Evolutionary conservation across 1,140 invertebrate genomes (phyloP), one percentile per base, ranked within the genome.

Genomic region (Polyergus mexicanus): DNA sequence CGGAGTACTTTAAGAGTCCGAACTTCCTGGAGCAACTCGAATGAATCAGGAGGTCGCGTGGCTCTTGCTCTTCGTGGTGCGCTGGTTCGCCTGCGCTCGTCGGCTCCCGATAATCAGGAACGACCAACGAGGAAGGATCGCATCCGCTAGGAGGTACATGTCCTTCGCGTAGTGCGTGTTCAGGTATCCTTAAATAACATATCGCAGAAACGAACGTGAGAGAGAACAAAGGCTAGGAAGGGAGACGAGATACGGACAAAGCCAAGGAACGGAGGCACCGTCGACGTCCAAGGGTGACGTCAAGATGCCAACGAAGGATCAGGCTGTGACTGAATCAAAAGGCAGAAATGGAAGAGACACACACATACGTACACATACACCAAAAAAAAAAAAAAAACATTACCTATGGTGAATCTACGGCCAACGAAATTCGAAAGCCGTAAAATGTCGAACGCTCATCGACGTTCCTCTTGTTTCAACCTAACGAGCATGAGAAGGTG

Each of bases 1-100:
- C 99, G 83, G 99, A 99, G 94, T 99, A 99, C 96, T 99, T 99
- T 97, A 99, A 99, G 95, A 98, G 98, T 89, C 98, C 99, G 62
- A 99, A 99, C 96, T 99, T 99, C 96, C 97, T 99, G 95, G 99
- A 99, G 95, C 98, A 99, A 95, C 97, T 99, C 88, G 99, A 99
- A 97, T 99, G 97, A 97, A 95, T 94, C 89, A 88, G 90, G 81
- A 89, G 90, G 87, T 90, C 89, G 89, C 89, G 91, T 92, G 90
- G 89, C 91, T 92, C 90, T 89, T 91, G 92, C 90, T 92, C 92
- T 88, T 90, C 89, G 88, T 92, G 92, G 91, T 92, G 91, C 89
- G 85, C 88, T 89, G 90, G 92, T 84, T 87, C 84, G 63, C 69
- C 84, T 75, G 83, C 83, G 89, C 87, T 91, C 68, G 86, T 88